Evolutionary conservation across 2,113 vertebrate genomes (phyloP), one percentile per base, ranked within the genome.

Genomic region (Benitochromis conjunctus): DNA sequence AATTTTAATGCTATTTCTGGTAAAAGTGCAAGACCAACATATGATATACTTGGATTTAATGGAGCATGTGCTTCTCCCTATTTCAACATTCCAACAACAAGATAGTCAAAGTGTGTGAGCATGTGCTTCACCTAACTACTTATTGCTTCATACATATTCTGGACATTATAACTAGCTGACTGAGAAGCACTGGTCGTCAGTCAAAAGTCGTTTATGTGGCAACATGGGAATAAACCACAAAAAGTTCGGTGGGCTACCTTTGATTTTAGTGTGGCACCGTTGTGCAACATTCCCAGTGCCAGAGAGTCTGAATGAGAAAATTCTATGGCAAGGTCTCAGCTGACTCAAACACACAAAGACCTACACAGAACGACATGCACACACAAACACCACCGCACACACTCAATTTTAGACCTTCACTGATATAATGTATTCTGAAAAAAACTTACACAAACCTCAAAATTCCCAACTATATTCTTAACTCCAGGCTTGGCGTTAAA

Each of bases 311-410:
- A 77, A 74, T 54, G 43, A 89, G 83, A 83, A 85, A 79, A 74
- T 90, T 90, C 81, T 79, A 64, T 88, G 79, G 53, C 79, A 80
- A 11, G 13, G 34, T 91, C 74, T 71, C 60, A 88, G 36, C 56
- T 79, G 76, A 54, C 34, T 80, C 41, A 77, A 48, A 86, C 82
- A 78, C 46, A 82, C 6, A 87, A 11, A 53, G 3, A 88, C 4
- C 29, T 51, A 57, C 43, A 71, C 46, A 85, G 6, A 14, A 3
- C 19, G 3, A 18, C 55, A 66, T 14, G 11, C 26, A 77, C 5
- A 41, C 34, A 19, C 24, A 26, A 54, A 66, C 79, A 53, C 51
- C 31, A 38, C 53, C 14, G 19, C 24, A 71, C 66, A 60, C 21
- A 78, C 48, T 54, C 34, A 76, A 19, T n/a, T 76, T 51, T 51